Base-by-base conservation (phyloP, 2,797 vertebrate species). In the Kryptolebias ocellatus region DNA sequence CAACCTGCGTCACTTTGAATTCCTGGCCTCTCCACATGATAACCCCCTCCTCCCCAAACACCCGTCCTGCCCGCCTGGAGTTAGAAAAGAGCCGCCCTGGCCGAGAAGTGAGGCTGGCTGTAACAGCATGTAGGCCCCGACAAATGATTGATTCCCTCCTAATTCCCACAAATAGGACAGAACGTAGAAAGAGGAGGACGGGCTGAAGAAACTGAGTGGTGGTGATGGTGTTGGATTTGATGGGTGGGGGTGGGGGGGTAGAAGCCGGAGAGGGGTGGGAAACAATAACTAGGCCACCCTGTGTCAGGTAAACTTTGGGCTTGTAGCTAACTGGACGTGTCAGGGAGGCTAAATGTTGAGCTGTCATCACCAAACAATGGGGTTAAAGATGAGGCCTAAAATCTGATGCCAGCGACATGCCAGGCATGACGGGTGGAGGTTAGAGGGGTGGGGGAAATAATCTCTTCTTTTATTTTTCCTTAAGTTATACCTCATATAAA, bases 121-220 rank as follows among this genome's bases (percentile, higher is more conserved):
- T 1, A 80, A 88, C 77, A 81, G 85, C 87, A 86, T 87, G 84
- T 52, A 71, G 76, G 76, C 29, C 84, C 64, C 46, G 93, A 95
- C 93, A 92, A 91, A 83, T 96, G 96, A 97, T 96, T 92, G 95
- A 95, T 93, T 92, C 84, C 72, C 81, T 83, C 67, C 61, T 95
- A 95, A 96, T 95, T 93, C 82, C 76, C 89, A 90, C 90, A 96
- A 97, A 95, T 96, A 91, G 95, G 94, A 92, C 90, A 89, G 85
- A 83, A 72, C 88, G 90, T 84, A 83, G 70, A 81, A 74, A 83
- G 84, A 93, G 83, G 64, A 79, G 53, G 61, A 77, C 60, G 82
- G 9, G 59, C 12, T 20, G 47, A 44, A 39, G 63, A 67, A 63
- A 15, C 45, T 76, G 86, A 81, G 85, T 70, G 79, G 67, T 82